Base-by-base conservation (phyloP, 2,888 invertebrate genomes). In the Xiphydria camelus region DNA sequence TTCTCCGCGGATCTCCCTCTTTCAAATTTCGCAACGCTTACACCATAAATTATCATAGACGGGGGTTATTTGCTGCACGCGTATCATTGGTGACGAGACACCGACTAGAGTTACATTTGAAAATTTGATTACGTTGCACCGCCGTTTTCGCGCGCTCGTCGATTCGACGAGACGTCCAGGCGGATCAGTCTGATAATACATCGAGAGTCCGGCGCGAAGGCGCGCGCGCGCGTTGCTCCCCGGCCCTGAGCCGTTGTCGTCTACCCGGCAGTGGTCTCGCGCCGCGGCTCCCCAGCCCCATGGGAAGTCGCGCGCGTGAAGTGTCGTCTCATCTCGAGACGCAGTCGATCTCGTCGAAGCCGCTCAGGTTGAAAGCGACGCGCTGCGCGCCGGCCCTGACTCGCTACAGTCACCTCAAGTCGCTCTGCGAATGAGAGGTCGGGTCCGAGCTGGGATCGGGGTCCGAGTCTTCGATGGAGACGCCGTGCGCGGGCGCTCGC, bases 331-430 rank as follows among this genome's bases (percentile, higher is more conserved):
- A 51, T 35, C 21, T 42, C 17, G 47, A 34, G 14, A 36, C 10
- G 22, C 50, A 50, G 18, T 38, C 49, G 43, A 55, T 51, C 39
- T 51, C 57, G 23, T 51, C 57, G 23, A 61, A 57, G 38, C 56
- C 58, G 19, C 49, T 56, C 18, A 55, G 47, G 40, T 67, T 51
- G 48, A 66, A 64, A 56, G 58, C 59, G 57, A 68, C 66, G 58
- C 62, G 62, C 22, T 64, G 65, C 34, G 61, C 61, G 60, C 65
- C 68, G 48, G 62, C 47, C 56, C 60, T 56, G 57, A 51, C 52
- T 44, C 56, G 67, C 66, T 70, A 70, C 61, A 69, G 70, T 73
- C 73, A 73, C 64, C 73, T 73, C 51, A 70, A 69, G 48, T 72
- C 73, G 49, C 71, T 72, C 41, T 70, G 70, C 42, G 73, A 72